phyloP scores from a whole-genome alignment of 2,113 vertebrate species.

The Bagarius yarrelli region DNA sequence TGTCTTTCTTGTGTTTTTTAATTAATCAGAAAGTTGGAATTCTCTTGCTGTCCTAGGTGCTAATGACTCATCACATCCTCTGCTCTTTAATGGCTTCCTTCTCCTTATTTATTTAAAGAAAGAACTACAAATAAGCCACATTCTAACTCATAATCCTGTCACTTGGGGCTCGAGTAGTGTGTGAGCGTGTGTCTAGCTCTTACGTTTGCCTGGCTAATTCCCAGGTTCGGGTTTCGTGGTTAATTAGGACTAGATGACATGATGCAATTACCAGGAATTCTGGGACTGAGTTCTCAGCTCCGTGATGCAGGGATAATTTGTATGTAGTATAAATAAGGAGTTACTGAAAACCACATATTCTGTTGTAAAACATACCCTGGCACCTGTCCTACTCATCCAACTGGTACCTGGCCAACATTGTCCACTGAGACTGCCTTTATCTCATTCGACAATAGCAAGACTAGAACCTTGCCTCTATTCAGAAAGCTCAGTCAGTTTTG shows the following conservation, averaged over 20 bases:
- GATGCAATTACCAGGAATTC: not conserved
- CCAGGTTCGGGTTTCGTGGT: not conserved
- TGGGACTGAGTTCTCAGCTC: not conserved
- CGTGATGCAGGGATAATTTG: not conserved
- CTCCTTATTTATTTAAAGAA: not conserved
- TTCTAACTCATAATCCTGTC: slow-evolving; percentile 24
- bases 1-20: not conserved
- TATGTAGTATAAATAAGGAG: not conserved
- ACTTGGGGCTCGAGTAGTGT: no score
- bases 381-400: not conserved
- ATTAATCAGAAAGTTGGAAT: not conserved
- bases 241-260: not conserved
- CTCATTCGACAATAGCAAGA: not conserved
- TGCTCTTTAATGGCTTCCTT: not conserved
- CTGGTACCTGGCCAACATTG: not conserved
- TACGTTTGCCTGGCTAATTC: not conserved
- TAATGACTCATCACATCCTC: not conserved
- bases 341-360: not conserved
- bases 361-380: not conserved
- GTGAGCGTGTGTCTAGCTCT: not conserved
- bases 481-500: not conserved
- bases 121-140: slow-evolving; percentile 42
- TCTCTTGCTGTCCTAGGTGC: not conserved
- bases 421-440: not conserved
- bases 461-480: not conserved